Percentiles rank a stretch among this genome's conserved stretches.
Evolutionary conservation across 2,797 vertebrate species (phyloP).

Genomic region (Dipus sagitta): DNA sequence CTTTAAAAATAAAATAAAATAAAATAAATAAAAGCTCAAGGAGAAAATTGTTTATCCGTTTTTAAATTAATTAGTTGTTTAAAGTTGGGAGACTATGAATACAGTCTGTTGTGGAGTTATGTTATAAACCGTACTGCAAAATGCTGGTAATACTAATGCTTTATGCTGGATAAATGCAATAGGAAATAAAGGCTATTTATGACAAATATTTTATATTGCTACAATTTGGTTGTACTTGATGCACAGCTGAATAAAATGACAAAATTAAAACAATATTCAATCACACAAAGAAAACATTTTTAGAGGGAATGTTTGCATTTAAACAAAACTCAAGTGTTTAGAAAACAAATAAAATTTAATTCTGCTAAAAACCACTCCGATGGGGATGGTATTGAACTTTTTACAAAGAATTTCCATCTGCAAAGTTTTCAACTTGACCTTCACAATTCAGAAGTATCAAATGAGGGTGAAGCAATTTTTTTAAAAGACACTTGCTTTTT

Average conservation of each 20-base stretch:
- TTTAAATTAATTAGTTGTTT: slow-evolving; percentile 64
- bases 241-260: slow-evolving; percentile 50
- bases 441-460: slow-evolving; percentile 61
- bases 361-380: slow-evolving; percentile 27
- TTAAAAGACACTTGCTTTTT: slow-evolving; percentile 57
- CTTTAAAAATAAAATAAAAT: background rate
- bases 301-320: slow-evolving; percentile 62
- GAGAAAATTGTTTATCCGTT: slow-evolving; percentile 42
- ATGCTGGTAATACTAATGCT: slow-evolving; percentile 51
- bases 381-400: slow-evolving; percentile 50
- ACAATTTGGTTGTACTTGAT: slow-evolving; percentile 51
- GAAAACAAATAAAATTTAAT: slow-evolving; percentile 74
- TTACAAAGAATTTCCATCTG: slow-evolving; percentile 54
- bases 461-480: slow-evolving; percentile 63
- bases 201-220: slow-evolving; percentile 60
- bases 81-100: slow-evolving; percentile 62
- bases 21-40: background rate
- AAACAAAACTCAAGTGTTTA: slow-evolving; percentile 65
- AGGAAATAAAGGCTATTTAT: slow-evolving; percentile 59
- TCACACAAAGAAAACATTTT: slow-evolving; percentile 48
- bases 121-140: slow-evolving; percentile 49
- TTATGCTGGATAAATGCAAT: slow-evolving; percentile 59
- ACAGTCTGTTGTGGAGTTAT: slow-evolving; percentile 38
- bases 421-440: slow-evolving; percentile 45
- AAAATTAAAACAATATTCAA: slow-evolving; percentile 63